Percentiles rank a stretch among this genome's conserved stretches.
phyloP scores from a whole-genome alignment of 2,888 invertebrate species.

The Cenopis cana region DNA sequence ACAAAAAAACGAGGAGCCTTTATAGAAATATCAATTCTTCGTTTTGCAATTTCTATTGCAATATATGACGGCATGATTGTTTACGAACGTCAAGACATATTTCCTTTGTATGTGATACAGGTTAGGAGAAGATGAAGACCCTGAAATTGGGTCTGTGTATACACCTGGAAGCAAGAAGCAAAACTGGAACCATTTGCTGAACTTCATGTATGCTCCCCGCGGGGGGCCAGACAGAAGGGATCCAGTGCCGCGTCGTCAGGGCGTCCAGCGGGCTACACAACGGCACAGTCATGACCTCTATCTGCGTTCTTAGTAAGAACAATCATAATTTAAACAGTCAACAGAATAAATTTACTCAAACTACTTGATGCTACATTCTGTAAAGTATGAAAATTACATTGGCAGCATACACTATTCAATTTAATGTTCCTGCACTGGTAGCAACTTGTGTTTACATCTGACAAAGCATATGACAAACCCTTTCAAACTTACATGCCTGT shows the following conservation, averaged over 20 bases:
- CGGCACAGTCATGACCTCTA: constrained; percentile 97
- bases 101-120: constrained; percentile 55
- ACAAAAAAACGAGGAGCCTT: constrained; percentile 42
- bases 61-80: background rate
- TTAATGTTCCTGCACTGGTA: no score
- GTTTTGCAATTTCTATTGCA: background rate
- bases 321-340: background rate
- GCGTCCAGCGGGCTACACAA: constrained; percentile 72
- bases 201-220: constrained; percentile 93
- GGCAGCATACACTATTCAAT: no score
- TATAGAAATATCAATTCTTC: background rate
- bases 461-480: no score
- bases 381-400: background rate
- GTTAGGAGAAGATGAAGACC: constrained; percentile 84
- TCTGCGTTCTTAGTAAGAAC: constrained; percentile 94
- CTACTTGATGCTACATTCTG: background rate
- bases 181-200: constrained; percentile 96
- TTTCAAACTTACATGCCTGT: no score
- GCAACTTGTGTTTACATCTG: no score
- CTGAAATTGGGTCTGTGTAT: constrained; percentile 94
- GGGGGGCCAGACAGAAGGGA: constrained; percentile 70
- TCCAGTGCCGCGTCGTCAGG: constrained; percentile 63
- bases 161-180: constrained; percentile 94
- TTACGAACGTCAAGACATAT: background rate
- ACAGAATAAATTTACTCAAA: background rate